Percentiles rank a stretch among this genome's conserved stretches.
These are phyloP conservation scores for Heteromormyrus szaboi DNA, from an alignment of 2,797 vertebrate species.

Conservation along the genomic window DNA sequence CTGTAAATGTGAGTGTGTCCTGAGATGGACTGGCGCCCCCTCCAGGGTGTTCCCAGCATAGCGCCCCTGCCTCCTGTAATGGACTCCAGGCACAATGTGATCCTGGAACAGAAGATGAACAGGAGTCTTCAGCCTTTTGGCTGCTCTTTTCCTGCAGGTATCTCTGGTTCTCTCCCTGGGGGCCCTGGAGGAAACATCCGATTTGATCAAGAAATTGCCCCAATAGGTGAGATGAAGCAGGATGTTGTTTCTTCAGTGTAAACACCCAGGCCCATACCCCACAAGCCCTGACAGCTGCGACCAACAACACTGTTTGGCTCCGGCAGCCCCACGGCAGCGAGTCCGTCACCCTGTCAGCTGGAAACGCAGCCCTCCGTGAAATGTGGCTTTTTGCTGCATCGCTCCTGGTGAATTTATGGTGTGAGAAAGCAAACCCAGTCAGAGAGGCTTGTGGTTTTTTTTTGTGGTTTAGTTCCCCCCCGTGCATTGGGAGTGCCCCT, in stretches of 20 bases:
- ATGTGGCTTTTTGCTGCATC: background rate
- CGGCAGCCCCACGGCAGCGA: background rate
- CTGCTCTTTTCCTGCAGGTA: background rate
- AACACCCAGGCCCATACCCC: background rate
- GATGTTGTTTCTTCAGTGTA: background rate
- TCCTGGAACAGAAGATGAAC: background rate
- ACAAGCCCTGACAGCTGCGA: background rate
- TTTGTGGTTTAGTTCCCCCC: background rate
- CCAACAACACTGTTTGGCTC: background rate
- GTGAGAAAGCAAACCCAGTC: background rate
- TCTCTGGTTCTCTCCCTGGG: background rate
- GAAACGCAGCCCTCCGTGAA: background rate
- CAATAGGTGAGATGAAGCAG: background rate
- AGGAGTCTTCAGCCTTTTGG: background rate
- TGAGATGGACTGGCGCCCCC: background rate
- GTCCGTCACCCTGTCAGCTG: background rate
- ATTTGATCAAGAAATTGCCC: background rate
- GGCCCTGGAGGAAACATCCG: background rate
- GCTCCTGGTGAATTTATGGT: background rate
- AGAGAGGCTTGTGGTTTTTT: background rate
- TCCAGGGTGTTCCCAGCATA: background rate
- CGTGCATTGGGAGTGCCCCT: background rate
- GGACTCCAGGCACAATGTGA: background rate
- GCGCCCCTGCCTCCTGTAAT: background rate
- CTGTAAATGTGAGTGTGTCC: background rate